Evolutionary conservation across 2,113 vertebrate genomes (phyloP).

Genomic region (Hemibagrus wyckioides): DNA sequence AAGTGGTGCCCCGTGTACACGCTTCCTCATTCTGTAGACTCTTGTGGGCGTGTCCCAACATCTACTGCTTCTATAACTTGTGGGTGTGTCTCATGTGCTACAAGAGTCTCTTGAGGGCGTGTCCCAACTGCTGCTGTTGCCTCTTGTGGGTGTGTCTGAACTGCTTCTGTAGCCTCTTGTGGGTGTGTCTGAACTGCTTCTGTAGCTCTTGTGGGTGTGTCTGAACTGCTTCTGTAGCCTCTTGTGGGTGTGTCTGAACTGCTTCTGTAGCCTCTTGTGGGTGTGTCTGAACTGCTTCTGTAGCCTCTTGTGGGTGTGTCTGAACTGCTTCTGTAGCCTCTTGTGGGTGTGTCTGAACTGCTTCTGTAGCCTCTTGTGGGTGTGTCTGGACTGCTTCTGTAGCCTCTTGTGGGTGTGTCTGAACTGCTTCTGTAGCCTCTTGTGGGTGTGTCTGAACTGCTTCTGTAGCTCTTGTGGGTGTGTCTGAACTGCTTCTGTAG

Average conservation of each 20-base stretch:
- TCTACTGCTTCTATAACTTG: background rate
- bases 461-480: too few relatives aligned
- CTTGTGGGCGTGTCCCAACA: background rate
- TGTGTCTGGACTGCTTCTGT: background rate
- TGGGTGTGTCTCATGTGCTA: background rate
- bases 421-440: background rate
- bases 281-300: background rate
- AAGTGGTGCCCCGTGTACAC: background rate
- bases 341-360: background rate
- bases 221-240: background rate
- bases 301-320: background rate
- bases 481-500: background rate
- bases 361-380: background rate
- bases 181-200: background rate
- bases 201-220: background rate
- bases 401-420: background rate
- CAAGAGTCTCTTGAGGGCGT: background rate
- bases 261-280: background rate
- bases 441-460: background rate
- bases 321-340: background rate
- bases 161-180: background rate
- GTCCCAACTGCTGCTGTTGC: background rate
- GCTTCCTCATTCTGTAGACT: background rate
- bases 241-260: background rate
- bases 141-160: background rate